Evolutionary conservation across 2,113 vertebrate genomes (phyloP).

Genomic region (Sylvietta virens): DNA sequence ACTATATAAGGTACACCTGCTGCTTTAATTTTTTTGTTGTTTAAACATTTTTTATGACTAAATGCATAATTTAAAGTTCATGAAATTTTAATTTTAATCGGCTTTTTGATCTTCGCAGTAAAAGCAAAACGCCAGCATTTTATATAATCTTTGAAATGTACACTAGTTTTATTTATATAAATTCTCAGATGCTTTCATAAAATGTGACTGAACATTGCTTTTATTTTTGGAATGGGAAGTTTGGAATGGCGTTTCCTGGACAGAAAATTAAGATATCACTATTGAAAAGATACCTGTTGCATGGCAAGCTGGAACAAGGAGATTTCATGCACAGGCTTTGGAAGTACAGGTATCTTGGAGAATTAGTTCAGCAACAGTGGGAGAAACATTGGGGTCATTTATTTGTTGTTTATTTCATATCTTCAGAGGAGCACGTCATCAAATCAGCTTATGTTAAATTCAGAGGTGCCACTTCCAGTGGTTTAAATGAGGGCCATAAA

Average conservation of each 20-base stretch:
- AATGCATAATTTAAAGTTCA: slow-evolving; percentile 31
- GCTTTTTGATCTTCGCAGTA: slow-evolving; percentile 29
- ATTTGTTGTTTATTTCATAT: background rate
- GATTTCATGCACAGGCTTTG: background rate
- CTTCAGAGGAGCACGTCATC: background rate
- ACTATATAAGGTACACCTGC: slow-evolving; percentile 50
- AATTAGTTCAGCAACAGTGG: background rate
- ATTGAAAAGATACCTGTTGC: background rate
- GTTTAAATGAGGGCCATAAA: background rate
- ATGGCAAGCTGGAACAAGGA: background rate
- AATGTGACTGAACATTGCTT: slow-evolving; percentile 24
- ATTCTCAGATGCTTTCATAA: slow-evolving; percentile 34
- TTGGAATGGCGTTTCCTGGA: background rate
- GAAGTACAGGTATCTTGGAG: background rate
- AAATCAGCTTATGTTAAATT: background rate
- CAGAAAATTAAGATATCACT: background rate
- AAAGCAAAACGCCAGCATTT: background rate
- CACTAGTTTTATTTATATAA: slow-evolving; percentile 43
- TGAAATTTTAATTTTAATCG: background rate
- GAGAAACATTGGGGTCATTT: background rate
- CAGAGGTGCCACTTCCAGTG: background rate
- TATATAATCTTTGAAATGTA: slow-evolving; percentile 27
- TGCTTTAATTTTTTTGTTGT: slow-evolving; percentile 43
- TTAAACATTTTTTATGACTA: slow-evolving; percentile 28
- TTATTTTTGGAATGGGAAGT: slow-evolving; percentile 30